phyloP scores from a whole-genome alignment of 2,888 invertebrate genomes.

The Epistrophella euchroma region DNA sequence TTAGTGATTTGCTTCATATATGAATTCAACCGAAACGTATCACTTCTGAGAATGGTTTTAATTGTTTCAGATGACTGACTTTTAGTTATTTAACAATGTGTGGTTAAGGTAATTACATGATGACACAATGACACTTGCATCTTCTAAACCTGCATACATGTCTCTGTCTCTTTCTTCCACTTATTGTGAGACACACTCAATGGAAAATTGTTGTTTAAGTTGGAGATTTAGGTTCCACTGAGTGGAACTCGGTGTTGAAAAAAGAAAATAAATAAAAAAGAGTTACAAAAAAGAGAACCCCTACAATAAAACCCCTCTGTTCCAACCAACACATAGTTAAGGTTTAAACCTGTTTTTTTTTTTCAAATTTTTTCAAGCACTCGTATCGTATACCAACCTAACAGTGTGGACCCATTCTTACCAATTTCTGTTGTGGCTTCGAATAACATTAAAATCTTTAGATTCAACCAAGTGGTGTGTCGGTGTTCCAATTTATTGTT shows the following conservation, averaged over 20 bases:
- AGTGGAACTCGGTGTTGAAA: constrained; percentile 23
- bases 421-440: constrained; percentile 27
- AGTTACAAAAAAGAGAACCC: background rate
- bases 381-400: background rate
- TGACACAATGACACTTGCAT: constrained; percentile 5
- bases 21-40: background rate
- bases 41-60: background rate
- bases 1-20: background rate
- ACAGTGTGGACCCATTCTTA: constrained; percentile 23
- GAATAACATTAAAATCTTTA: constrained; percentile 21
- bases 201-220: background rate
- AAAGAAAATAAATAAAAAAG: constrained; percentile 5
- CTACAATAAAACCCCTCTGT: background rate
- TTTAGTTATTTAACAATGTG: background rate
- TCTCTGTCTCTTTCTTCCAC: background rate
- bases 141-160: background rate
- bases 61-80: constrained; percentile 12
- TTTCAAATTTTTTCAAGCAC: background rate
- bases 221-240: constrained; percentile 37
- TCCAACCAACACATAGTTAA: constrained; percentile 13
- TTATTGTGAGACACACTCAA: constrained; percentile 22
- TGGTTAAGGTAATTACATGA: background rate
- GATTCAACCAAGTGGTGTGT: background rate
- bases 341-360: constrained; percentile 54
- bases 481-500: constrained; percentile 14